Conservation (phyloP, 2,797 vertebrate genomes). For the Mormyrops boulengeri region DNA sequence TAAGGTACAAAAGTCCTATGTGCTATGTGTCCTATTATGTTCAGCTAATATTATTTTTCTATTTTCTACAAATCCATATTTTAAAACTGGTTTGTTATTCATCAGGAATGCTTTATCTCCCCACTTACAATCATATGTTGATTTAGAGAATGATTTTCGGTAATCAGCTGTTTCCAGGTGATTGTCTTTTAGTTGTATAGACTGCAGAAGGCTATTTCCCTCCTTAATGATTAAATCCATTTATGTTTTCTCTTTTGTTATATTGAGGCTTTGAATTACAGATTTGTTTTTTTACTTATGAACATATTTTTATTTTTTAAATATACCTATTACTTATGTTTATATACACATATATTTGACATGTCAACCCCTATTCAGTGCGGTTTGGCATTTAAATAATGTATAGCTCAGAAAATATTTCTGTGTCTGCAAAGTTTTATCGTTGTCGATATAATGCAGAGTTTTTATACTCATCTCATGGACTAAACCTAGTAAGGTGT, state of each 20-base stretch:
- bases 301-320: neutral
- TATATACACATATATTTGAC: neutral
- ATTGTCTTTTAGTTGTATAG: neutral
- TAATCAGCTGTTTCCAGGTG: neutral
- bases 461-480: neutral
- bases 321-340: neutral
- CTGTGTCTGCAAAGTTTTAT: neutral
- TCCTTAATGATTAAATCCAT: neutral
- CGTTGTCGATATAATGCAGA: neutral
- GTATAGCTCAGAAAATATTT: neutral
- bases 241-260: neutral
- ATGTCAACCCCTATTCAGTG: neutral
- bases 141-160: neutral
- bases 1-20: neutral
- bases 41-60: neutral
- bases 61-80: neutral
- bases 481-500: neutral
- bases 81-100: neutral
- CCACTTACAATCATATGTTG: neutral
- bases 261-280: neutral
- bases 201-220: neutral
- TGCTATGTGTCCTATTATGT: neutral
- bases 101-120: neutral
- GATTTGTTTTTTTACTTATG: neutral
- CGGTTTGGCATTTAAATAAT: neutral